Conservation (phyloP, 2,888 invertebrate species). For the Stegophylla sp. region DNA sequence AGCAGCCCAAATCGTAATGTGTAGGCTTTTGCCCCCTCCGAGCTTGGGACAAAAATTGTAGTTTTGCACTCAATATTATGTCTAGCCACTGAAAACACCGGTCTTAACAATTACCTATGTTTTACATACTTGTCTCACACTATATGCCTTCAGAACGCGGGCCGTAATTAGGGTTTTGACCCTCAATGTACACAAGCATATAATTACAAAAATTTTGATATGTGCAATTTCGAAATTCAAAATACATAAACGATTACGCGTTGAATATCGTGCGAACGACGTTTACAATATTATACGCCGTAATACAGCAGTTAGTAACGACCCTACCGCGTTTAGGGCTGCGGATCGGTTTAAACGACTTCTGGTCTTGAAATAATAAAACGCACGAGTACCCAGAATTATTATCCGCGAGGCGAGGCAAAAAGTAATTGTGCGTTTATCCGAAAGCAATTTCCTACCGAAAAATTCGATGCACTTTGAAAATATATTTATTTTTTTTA, state of each 20-base stretch:
- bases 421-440: neutral
- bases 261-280: neutral
- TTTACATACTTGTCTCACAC: too few relatives aligned
- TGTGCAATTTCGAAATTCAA: neutral
- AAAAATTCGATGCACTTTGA: too few relatives aligned
- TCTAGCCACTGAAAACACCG: too few relatives aligned
- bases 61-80: too few relatives aligned
- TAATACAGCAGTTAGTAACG: neutral
- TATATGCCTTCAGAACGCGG: too few relatives aligned
- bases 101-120: too few relatives aligned
- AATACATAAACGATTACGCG: conserved; percentile 6
- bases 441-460: neutral
- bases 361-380: neutral
- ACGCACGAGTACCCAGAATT: too few relatives aligned
- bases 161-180: neutral
- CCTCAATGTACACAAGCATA: neutral
- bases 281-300: neutral
- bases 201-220: neutral
- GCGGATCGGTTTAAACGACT: neutral
- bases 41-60: too few relatives aligned
- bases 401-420: too few relatives aligned
- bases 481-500: too few relatives aligned
- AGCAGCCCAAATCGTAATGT: too few relatives aligned
- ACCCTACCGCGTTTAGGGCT: conserved; percentile 5
- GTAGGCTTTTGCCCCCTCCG: too few relatives aligned